Evolutionary conservation across 2,113 vertebrate species (phyloP).

Genomic region (Chloebia gouldiae): DNA sequence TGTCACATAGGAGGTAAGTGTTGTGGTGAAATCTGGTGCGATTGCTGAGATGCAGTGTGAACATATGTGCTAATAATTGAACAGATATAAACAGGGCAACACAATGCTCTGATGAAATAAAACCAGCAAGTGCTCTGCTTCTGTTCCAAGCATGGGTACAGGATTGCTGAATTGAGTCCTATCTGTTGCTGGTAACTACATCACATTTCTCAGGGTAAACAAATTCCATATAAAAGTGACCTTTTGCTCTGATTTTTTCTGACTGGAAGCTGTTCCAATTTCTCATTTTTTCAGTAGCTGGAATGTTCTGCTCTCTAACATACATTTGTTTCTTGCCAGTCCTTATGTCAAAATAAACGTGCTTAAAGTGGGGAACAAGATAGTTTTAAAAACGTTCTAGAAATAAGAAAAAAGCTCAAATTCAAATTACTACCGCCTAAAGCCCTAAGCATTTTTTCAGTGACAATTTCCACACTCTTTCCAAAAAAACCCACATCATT

Average conservation of each 20-base stretch:
- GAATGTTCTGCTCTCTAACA: not conserved
- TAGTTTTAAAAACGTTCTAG: not conserved
- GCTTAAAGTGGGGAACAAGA: not conserved
- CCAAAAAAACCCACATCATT: fast-evolving
- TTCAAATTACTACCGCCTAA: not conserved
- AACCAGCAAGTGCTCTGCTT: not conserved
- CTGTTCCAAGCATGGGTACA: not conserved
- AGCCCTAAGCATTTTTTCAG: not conserved
- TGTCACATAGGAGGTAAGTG: not conserved
- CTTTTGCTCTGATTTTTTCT: constrained; percentile 20
- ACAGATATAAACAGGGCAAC: not conserved
- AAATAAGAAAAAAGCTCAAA: not conserved
- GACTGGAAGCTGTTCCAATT: not conserved
- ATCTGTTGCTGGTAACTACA: not conserved
- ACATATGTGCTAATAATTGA: fast-evolving
- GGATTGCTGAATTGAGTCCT: not conserved
- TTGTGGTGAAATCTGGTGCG: fast-evolving
- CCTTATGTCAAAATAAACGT: constrained; percentile 14
- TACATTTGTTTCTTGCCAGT: not conserved
- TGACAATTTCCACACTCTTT: not conserved
- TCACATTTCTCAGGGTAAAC: not conserved
- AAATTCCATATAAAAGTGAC: not conserved
- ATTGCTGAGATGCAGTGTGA: not conserved
- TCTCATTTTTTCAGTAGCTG: not conserved
- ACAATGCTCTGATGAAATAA: not conserved